Base-by-base conservation (phyloP, 2,888 invertebrate genomes). In the Nemotelus nigrinus region DNA sequence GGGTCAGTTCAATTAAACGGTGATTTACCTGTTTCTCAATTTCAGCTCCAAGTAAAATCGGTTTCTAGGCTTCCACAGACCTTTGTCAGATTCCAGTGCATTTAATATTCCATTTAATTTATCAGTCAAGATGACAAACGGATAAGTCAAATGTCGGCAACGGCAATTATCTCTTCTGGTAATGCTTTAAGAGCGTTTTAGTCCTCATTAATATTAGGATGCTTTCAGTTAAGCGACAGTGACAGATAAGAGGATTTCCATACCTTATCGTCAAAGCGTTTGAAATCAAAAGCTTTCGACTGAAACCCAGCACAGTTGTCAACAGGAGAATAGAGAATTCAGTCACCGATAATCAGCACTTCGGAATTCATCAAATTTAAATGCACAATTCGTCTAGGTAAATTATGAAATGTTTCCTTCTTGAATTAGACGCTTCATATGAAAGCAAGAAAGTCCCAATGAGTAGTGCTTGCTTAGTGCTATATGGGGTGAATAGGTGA, bases 341-440 rank as follows among this genome's bases (percentile, higher is more conserved):
- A 63, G 67, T 76, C 71, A 76, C 41, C 57, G 41, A 7, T 76
- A 71, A 71, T 65, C 71, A 78, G 78, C 60, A 53, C 76, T 71
- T 63, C 43, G 64, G 64, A 76, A 71, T 78, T 78, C 78, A 78
- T 78, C 65, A 78, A 76, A 78, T 71, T 78, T 78, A 71, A 70
- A 76, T 78, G 71, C 58, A 65, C 25, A 76, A 71, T 76, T 76
- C 70, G 76, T 71, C 78, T 68, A 71, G 76, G 76, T 65, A 71
- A 76, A 78, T 78, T 48, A 68, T 25, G 58, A 76, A 76, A 78
- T 76, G 76, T 50, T 72, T 78, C 63, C 43, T 76, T 65, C 48
- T 10, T 78, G 60, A 78, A 78, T 78, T 76, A 78, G 70, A 64
- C 70, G 71, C 65, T 57, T 60, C 43, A 43, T n/a, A 47, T 25